Conservation (phyloP, 2,888 invertebrate species). For the Pachycephus smyrnensis region DNA sequence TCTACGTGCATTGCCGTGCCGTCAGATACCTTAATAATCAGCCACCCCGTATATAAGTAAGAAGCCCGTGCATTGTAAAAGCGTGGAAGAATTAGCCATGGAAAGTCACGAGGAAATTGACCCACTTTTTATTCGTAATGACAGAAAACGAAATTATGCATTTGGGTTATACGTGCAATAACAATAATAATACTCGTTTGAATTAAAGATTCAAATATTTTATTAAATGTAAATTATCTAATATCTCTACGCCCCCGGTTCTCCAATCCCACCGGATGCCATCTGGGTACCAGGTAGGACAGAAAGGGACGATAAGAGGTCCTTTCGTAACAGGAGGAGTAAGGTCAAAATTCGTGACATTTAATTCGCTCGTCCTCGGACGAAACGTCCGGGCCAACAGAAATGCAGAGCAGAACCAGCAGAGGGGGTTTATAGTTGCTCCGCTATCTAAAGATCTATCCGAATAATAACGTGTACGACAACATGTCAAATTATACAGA, state of each 20-base stretch:
- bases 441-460: slow-evolving; percentile 65
- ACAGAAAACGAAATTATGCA: too few relatives aligned
- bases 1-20: neutral
- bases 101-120: too few relatives aligned
- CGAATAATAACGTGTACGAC: slow-evolving; percentile 67
- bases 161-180: too few relatives aligned
- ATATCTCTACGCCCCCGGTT: too few relatives aligned
- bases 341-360: neutral
- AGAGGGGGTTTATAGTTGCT: slow-evolving; percentile 36
- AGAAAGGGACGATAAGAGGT: neutral
- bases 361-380: slow-evolving; percentile 1
- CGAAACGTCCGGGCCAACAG: neutral
- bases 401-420: slow-evolving; percentile 27
- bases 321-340: too few relatives aligned
- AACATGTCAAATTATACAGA: slow-evolving; percentile 67
- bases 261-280: neutral
- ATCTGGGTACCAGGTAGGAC: neutral
- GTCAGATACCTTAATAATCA: neutral
- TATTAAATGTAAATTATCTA: too few relatives aligned
- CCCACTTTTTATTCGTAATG: too few relatives aligned
- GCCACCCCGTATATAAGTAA: neutral
- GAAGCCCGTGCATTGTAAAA: too few relatives aligned
- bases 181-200: neutral
- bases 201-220: too few relatives aligned
- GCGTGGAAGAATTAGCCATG: too few relatives aligned